These are phyloP conservation scores for Gorsachius goisagi DNA, from an alignment of 2,113 vertebrate genomes.

Conservation along the genomic window DNA sequence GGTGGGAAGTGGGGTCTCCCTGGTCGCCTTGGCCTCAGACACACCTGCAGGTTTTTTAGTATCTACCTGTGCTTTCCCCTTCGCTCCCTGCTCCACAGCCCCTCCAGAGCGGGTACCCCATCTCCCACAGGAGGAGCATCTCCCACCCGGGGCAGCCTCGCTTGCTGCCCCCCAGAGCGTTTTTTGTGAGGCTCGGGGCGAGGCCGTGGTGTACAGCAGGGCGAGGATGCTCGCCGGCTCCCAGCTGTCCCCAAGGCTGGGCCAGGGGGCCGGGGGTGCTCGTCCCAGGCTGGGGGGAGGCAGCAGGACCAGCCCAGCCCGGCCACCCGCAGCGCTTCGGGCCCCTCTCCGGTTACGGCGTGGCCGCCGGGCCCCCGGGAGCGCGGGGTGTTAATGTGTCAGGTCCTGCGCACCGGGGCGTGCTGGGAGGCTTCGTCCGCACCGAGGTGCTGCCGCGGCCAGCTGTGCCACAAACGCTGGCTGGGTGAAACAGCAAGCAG, in stretches of 20 bases:
- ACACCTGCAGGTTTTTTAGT: background rate
- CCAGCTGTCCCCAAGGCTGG: accelerated
- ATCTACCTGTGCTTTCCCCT: background rate
- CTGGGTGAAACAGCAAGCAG: background rate
- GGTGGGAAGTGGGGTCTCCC: background rate
- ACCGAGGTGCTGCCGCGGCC: accelerated
- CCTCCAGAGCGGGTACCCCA: background rate
- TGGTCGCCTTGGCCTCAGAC: accelerated
- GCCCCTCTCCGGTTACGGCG: background rate
- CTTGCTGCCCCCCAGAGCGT: accelerated
- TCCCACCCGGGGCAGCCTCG: accelerated
- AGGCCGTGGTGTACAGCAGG: background rate
- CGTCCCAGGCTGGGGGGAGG: background rate
- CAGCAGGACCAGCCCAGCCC: background rate
- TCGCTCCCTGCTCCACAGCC: background rate
- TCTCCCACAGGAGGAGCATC: background rate
- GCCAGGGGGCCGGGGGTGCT: background rate
- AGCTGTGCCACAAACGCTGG: background rate
- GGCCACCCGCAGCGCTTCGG: background rate
- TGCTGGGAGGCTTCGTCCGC: background rate
- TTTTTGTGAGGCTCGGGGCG: background rate
- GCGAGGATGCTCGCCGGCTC: background rate
- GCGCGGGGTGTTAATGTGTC: accelerated
- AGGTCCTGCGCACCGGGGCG: background rate
- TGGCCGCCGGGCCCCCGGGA: background rate